phyloP scores from a whole-genome alignment of 2,113 vertebrate species.

The Tringa solitaria region DNA sequence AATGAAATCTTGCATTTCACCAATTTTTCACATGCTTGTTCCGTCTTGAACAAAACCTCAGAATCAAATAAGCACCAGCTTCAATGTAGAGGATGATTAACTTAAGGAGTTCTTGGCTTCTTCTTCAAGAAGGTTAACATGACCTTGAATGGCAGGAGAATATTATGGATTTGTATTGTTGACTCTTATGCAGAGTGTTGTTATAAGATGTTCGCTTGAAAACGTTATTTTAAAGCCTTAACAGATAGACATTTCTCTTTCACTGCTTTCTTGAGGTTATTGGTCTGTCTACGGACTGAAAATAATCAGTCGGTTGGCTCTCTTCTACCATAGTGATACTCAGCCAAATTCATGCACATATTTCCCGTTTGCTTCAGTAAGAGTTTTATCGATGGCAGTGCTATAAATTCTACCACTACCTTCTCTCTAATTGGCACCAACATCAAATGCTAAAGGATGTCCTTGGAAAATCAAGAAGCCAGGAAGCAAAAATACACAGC shows the following conservation, averaged over 20 bases:
- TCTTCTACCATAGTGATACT: neutral
- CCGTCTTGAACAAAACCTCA: constrained; percentile 66
- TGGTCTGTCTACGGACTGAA: constrained; percentile 20
- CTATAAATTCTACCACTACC: constrained; percentile 34
- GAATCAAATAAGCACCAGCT: constrained; percentile 70
- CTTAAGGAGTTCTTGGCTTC: constrained; percentile 77
- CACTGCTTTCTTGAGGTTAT: neutral
- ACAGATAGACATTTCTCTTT: constrained; percentile 40
- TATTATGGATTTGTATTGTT: constrained; percentile 64
- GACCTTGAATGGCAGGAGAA: constrained; percentile 74
- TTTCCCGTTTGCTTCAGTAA: constrained; percentile 31
- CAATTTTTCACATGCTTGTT: constrained; percentile 70
- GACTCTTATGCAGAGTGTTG: constrained; percentile 26
- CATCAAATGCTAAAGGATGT: constrained; percentile 38
- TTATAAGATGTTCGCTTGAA: constrained; percentile 27
- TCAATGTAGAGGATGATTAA: constrained; percentile 77
- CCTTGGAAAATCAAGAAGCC: constrained; percentile 50
- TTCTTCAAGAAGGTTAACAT: constrained; percentile 75
- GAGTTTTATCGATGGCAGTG: constrained; percentile 16
- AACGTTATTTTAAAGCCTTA: constrained; percentile 24
- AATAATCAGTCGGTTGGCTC: constrained; percentile 29
- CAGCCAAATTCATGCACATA: constrained; percentile 35
- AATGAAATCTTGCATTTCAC: constrained; percentile 75
- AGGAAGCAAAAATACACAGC: neutral
- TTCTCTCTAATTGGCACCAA: constrained; percentile 55